These are phyloP conservation scores for Erynnis tages DNA, from an alignment of 2,888 invertebrate genomes.

Conservation along the genomic window DNA sequence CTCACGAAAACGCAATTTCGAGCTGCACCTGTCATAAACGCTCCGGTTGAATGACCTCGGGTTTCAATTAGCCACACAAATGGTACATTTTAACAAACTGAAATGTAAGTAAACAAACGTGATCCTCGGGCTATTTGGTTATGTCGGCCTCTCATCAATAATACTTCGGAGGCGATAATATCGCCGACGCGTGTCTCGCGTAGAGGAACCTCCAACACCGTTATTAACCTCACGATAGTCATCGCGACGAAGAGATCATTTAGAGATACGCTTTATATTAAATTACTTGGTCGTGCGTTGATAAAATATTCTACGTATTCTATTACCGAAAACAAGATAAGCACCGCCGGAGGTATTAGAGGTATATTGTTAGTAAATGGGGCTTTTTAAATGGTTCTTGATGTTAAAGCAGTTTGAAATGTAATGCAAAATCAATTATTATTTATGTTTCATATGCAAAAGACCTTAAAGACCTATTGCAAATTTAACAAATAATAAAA, in stretches of 20 bases:
- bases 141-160: conserved; percentile 76
- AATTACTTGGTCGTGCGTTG: conserved; percentile 81
- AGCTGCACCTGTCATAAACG: conserved; percentile 75
- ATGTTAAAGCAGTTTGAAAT: too few relatives aligned
- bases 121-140: conserved; percentile 77
- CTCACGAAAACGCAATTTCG: conserved; percentile 76
- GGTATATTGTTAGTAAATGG: conserved; percentile 9
- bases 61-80: conserved; percentile 70
- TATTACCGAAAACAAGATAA: conserved; percentile 79
- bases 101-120: conserved; percentile 76
- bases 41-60: conserved; percentile 55
- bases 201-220: conserved; percentile 74
- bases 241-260: conserved; percentile 76
- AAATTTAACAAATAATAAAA: too few relatives aligned
- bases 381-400: background rate
- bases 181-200: conserved; percentile 75
- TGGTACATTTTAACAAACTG: conserved; percentile 60
- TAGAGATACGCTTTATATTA: conserved; percentile 81
- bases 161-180: conserved; percentile 73
- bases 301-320: conserved; percentile 79
- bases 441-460: too few relatives aligned
- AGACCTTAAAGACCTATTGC: too few relatives aligned
- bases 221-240: conserved; percentile 75
- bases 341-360: conserved; percentile 65
- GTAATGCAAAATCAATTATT: too few relatives aligned